Evolutionary conservation across 2,888 invertebrate genomes (phyloP).

Genomic region (Agrochola lota): DNA sequence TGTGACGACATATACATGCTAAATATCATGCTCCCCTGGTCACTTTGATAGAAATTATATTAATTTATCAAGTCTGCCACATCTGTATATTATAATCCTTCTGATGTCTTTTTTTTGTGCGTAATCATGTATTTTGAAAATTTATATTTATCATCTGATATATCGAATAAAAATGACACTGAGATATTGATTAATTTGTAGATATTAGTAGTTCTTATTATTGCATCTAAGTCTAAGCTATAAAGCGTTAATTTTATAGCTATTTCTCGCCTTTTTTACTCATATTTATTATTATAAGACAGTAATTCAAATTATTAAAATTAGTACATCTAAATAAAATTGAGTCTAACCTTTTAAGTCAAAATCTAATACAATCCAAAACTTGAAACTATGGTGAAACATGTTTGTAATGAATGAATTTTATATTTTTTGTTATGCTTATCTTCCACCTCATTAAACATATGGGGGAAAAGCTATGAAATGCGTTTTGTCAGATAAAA

Average conservation of each 20-base stretch:
- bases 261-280: neutral
- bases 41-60: conserved; percentile 77
- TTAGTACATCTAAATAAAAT: neutral
- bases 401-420: conserved; percentile 11
- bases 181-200: conserved; percentile 32
- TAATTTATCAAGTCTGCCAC: conserved; percentile 72
- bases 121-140: conserved; percentile 35
- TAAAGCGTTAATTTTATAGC: too few species aligned
- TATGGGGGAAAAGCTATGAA: conserved; percentile 24
- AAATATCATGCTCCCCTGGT: conserved; percentile 80
- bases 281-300: neutral
- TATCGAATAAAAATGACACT: conserved; percentile 19
- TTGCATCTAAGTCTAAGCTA: conserved; percentile 3
- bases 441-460: conserved; percentile 37
- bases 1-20: conserved; percentile 80
- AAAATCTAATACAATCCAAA: neutral
- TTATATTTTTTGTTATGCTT: neutral
- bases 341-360: neutral
- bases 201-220: neutral
- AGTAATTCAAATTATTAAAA: neutral
- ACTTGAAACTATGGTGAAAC: neutral
- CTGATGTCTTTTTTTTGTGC: conserved; percentile 45
- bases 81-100: conserved; percentile 56
- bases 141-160: conserved; percentile 40
- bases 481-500: conserved; percentile 67